Percentiles rank a stretch among this genome's conserved stretches.
Evolutionary conservation across 2,888 invertebrate genomes (phyloP).

Genomic region (Hydrotaea cyrtoneurina): DNA sequence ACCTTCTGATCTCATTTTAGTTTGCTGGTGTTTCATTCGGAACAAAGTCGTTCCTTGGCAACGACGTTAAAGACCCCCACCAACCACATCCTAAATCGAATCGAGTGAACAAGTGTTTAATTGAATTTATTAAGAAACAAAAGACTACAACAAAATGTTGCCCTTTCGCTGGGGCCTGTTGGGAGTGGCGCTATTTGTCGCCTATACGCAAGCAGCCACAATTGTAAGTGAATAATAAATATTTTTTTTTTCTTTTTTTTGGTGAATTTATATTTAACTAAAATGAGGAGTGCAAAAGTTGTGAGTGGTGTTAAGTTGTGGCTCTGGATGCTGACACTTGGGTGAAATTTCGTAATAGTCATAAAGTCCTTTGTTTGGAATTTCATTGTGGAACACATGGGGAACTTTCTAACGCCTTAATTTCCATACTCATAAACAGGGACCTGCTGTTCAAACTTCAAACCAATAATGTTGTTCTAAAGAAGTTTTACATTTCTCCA

Average conservation of each 20-base stretch:
- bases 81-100: conserved; percentile 42
- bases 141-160: conserved; percentile 73
- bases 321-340: no score
- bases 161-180: conserved; percentile 78
- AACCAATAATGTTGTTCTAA: no score
- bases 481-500: no score
- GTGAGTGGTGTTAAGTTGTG: no score
- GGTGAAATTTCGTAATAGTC: no score
- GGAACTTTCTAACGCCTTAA: no score
- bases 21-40: conserved; percentile 71
- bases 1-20: conserved; percentile 73
- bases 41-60: conserved; percentile 68
- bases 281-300: no score
- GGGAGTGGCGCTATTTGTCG: conserved; percentile 73
- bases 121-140: conserved; percentile 17
- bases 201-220: conserved; percentile 75
- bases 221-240: conserved; percentile 73
- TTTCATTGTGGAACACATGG: no score
- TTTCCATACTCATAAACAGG: no score
- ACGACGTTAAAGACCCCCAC: conserved; percentile 58
- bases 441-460: no score
- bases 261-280: no score
- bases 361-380: no score
- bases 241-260: background rate
- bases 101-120: conserved; percentile 49